These are phyloP conservation scores for Orthonyx spaldingii DNA, from an alignment of 2,113 vertebrate species.

Conservation along the genomic window DNA sequence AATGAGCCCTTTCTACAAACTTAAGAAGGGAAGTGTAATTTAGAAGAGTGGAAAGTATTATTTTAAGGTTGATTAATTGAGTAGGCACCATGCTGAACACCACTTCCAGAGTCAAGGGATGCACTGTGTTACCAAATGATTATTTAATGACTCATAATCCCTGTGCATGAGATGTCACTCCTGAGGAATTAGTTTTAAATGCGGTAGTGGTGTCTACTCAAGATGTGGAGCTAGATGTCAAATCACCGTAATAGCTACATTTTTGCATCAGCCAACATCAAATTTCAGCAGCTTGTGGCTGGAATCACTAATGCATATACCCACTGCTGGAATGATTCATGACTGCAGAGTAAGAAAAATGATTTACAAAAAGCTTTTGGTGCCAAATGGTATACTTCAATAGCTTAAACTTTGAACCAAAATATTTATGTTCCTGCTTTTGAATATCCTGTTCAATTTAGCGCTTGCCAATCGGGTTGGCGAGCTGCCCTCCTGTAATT, in stretches of 20 bases:
- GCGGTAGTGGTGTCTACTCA: neutral
- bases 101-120: neutral
- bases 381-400: constrained; percentile 6
- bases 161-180: constrained; percentile 9
- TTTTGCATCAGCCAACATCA: neutral
- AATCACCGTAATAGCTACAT: neutral
- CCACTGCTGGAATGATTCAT: neutral
- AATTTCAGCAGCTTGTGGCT: neutral
- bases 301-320: neutral
- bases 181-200: constrained; percentile 37
- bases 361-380: neutral
- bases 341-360: neutral
- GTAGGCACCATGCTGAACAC: neutral
- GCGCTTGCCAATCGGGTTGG: neutral
- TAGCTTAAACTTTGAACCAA: constrained; percentile 37
- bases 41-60: constrained; percentile 2
- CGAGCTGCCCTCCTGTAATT: neutral
- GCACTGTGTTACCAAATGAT: constrained; percentile 16
- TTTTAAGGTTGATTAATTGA: constrained; percentile 32
- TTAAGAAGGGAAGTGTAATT: neutral
- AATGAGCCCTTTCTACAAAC: constrained; percentile 7
- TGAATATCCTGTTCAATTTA: neutral
- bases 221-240: constrained; percentile 9
- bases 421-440: constrained; percentile 10
- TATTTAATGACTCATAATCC: constrained; percentile 50